Base-by-base conservation (phyloP, 2,888 invertebrate species). In the Pogonocherus hispidulus region DNA sequence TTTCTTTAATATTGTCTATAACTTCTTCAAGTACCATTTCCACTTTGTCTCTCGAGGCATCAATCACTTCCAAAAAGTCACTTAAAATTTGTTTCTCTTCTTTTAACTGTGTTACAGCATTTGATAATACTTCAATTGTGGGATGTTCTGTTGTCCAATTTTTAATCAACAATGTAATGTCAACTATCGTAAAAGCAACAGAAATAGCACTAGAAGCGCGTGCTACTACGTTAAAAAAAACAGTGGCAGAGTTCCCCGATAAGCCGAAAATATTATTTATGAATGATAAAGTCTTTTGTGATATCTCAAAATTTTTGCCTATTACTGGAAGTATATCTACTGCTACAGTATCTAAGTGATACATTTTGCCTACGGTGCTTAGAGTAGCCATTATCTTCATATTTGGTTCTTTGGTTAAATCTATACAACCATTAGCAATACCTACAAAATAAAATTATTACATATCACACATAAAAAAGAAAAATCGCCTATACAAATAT, bases 141-240 rank as follows among this genome's bases (percentile, higher is more conserved):
- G 77, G 77, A 70, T 77, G 77, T 23, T 77, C 75, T n/a, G 70
- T 75, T 16, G 60, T 70, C 71, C 76, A 68, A 59, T 77, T 76
- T 68, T 72, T 74, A 2, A 77, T 67, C 20, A 77, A 64, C 9
- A 76, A 27, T 52, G 76, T 69, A 35, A 77, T 69, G 56, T 77
- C 77, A 4, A 75, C 72, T 65, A 77, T 57, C 6, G 72, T 75
- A 55, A 77, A 77, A 18, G 74, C 76, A 11, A 77, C 63, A 37
- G 77, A 74, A 14, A 77, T 67, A 6, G 71, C 69, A 49, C 77
- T 75, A 0, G 77, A 77, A 60, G 76, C 71, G 51, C 73, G 63
- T 1, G 70, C 72, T 11, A 70, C 65, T 5, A 63, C 63, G 41
- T 66, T 70, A 35, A 72, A 68, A 32, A 72, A 67, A 11, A n/a